Conservation (phyloP, 2,888 invertebrate genomes). For the Ichneumon xanthorius region DNA sequence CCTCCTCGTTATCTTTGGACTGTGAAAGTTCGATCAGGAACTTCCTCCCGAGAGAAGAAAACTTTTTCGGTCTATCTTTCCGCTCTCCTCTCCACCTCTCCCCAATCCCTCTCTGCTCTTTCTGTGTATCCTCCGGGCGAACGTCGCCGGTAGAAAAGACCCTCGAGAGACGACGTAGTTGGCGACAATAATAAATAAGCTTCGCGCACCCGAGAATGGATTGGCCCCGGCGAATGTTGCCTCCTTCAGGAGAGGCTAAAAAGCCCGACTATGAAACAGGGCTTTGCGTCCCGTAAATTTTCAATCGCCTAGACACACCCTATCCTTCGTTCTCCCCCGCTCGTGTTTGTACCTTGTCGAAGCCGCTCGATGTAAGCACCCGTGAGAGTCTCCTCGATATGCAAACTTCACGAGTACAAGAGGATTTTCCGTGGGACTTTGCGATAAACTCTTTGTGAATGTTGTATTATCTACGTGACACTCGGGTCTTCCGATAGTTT, state of each 20-base stretch:
- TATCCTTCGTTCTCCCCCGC: not conserved
- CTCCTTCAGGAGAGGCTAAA: not conserved
- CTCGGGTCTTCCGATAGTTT: not conserved
- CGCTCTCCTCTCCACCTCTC: conserved; percentile 7
- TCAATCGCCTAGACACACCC: conserved; percentile 56
- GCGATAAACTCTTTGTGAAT: conserved; percentile 18
- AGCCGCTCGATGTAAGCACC: conserved; percentile 14
- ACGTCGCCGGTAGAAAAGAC: not conserved
- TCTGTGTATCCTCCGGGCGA: conserved; percentile 24
- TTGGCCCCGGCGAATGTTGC: conserved; percentile 7
- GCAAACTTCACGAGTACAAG: conserved; percentile 24
- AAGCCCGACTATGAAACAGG: conserved; percentile 27
- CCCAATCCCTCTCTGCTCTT: not conserved
- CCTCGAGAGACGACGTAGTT: conserved; percentile 35
- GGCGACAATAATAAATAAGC: conserved; percentile 73
- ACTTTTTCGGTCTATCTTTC: conserved; percentile 56
- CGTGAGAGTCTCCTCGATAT: conserved; percentile 16
- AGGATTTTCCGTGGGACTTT: conserved; percentile 14
- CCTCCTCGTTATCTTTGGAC: conserved; percentile 66
- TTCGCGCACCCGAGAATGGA: conserved; percentile 37
- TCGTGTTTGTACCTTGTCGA: not conserved
- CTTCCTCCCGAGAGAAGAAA: conserved; percentile 55
- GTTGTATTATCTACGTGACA: conserved; percentile 17
- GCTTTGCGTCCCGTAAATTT: conserved; percentile 51
- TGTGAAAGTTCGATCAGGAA: conserved; percentile 42